Evolutionary conservation across 53 echinoderm and acorn worm species (phyloP).

Genomic region (Hippasteria phrygiana): DNA sequence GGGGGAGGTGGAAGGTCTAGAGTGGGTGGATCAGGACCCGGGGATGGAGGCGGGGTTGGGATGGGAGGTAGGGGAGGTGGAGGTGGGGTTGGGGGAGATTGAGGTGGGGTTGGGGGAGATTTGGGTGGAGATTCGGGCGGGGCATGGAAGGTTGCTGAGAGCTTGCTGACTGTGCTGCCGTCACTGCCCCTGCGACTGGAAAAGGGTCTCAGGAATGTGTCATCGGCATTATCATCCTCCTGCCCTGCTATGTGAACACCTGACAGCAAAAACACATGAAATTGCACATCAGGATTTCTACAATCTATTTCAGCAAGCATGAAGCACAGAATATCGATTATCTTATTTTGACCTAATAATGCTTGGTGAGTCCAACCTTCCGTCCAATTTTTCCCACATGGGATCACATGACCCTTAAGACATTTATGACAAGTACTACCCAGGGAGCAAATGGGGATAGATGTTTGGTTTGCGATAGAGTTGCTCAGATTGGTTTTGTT

Average conservation of each 20-base stretch:
- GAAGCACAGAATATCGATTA: not conserved
- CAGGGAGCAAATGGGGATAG: too few relatives aligned
- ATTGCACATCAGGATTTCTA: not conserved
- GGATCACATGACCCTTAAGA: too few relatives aligned
- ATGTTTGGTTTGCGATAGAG: too few relatives aligned
- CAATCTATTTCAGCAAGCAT: not conserved
- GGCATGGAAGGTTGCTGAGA: slow-evolving; percentile 58
- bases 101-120: slow-evolving; percentile 47
- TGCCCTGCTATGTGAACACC: slow-evolving; percentile 42
- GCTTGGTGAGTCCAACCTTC: too few relatives aligned
- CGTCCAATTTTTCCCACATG: too few relatives aligned
- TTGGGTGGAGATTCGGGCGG: slow-evolving; percentile 61
- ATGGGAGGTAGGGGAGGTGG: slow-evolving; percentile 35
- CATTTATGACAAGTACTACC: too few relatives aligned
- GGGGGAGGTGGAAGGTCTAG: slow-evolving; percentile 51
- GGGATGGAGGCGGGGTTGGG: slow-evolving; percentile 52
- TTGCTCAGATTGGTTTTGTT: too few relatives aligned
- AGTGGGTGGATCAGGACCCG: slow-evolving; percentile 37
- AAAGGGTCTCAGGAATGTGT: slow-evolving; percentile 5
- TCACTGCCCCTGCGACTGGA: slow-evolving; percentile 30
- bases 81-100: slow-evolving; percentile 37
- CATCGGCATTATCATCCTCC: not conserved
- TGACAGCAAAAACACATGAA: too few relatives aligned
- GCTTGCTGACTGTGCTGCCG: slow-evolving; percentile 61
- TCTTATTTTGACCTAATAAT: too few relatives aligned